Evolutionary conservation across 1,140 invertebrate species (phyloP).

Genomic region (Ceratitis capitata): DNA sequence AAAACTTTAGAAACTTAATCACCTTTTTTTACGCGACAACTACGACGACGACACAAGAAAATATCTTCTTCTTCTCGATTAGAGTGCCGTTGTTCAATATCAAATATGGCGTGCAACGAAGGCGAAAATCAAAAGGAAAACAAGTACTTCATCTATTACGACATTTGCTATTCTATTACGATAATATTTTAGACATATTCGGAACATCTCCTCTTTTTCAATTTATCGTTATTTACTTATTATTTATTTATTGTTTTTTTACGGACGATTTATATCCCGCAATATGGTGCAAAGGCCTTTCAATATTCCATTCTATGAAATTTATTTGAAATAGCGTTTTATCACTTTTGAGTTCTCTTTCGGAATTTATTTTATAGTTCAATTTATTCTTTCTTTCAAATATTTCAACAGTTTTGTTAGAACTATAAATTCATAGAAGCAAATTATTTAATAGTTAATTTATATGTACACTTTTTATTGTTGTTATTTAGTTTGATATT

Average conservation of each 20-base stretch:
- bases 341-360: neutral
- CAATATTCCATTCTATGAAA: too few relatives aligned
- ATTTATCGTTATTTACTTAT: neutral
- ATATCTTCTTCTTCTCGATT: slow-evolving; percentile 31
- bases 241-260: too few relatives aligned
- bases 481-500: too few relatives aligned
- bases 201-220: neutral
- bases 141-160: neutral
- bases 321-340: neutral
- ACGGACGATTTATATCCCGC: too few relatives aligned
- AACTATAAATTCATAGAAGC: too few relatives aligned
- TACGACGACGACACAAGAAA: slow-evolving; percentile 41
- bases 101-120: slow-evolving; percentile 31
- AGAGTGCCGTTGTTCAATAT: slow-evolving; percentile 41
- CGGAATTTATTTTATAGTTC: too few relatives aligned
- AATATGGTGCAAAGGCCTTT: too few relatives aligned
- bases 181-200: too few relatives aligned
- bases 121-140: neutral
- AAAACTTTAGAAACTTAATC: slow-evolving; percentile 38
- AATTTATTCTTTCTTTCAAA: too few relatives aligned
- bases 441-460: too few relatives aligned
- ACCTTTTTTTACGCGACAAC: slow-evolving; percentile 43
- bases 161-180: neutral
- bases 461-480: too few relatives aligned
- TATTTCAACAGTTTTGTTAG: too few relatives aligned